Evolutionary conservation across 37 sponge, comb jelly and placozoan genomes (phyloP), one percentile per base, ranked within the genome.

Genomic region (Haliclona indistincta): DNA sequence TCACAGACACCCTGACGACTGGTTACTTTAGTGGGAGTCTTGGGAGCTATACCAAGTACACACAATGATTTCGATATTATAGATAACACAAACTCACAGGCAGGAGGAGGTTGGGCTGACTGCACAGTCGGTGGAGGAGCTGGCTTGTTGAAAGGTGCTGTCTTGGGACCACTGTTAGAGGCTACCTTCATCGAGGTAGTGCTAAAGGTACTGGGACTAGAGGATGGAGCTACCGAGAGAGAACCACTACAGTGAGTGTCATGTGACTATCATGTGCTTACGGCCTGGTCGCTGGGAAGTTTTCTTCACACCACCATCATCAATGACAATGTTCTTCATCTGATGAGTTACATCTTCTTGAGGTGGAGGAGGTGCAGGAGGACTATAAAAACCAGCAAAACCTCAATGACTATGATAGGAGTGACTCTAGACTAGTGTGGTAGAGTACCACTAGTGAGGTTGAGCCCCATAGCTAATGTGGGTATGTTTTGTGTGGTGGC

Each of bases 1-100:
- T 62, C 91, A 90, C 91, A 90, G n/a, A 77, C 78, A 19, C 81
- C 78, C 56, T 90, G 91, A 17, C 91, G 71, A 1, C 68, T 58
- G 2, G 36, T 54, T 33, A 79, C 54, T 51, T 70, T 84, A 5
- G 45, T 55, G 28, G 54, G n/a, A 1, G 25, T 41, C 30, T 25
- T 17, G 22, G 7, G 15, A 5, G 10, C 10, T 47, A 17, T 47
- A 47, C 15, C 15, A 47, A 47, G 15, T 47, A 47, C 51, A 47
- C 13, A 47, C n/a, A n/a, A n/a, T n/a, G n/a, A n/a, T n/a, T n/a
- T n/a, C n/a, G n/a, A 47, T 13, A 47, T 13, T 17, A 17, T 8
- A 47, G 49, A 8, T 2, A n/a, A 36, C 35, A 64, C 36, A 30
- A 39, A 44, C 45, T 23, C 28, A 2, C 26, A 43, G 13, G 23